Percentiles rank a stretch among this genome's conserved stretches.
Conservation (phyloP, 1,140 invertebrate genomes). For the Phymastichus coffea region DNA sequence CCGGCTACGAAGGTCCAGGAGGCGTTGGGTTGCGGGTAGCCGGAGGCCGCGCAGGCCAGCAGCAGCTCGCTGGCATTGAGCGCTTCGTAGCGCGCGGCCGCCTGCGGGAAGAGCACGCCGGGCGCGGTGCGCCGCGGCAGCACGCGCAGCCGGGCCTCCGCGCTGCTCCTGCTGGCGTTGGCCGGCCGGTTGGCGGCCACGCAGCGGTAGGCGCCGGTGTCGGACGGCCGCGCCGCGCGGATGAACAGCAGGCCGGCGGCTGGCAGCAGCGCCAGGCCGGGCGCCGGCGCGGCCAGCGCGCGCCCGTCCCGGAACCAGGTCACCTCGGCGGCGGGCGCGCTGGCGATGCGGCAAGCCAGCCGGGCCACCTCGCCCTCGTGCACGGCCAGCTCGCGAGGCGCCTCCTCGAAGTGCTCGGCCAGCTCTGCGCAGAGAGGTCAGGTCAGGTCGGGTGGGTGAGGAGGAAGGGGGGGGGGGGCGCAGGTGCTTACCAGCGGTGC, state of each 20-base stretch:
- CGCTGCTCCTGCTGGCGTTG: slow-evolving; percentile 57
- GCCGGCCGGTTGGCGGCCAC: slow-evolving; percentile 52
- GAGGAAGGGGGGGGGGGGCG: neutral
- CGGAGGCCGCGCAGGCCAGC: slow-evolving; percentile 62
- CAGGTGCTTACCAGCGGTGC: slow-evolving; percentile 43
- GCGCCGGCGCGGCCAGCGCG: neutral
- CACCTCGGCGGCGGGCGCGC: slow-evolving; percentile 57
- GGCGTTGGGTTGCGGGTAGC: slow-evolving; percentile 56
- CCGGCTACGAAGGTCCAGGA: slow-evolving; percentile 59
- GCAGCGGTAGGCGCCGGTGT: slow-evolving; percentile 38
- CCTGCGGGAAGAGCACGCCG: slow-evolving; percentile 38
- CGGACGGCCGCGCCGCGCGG: neutral
- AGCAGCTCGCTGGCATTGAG: slow-evolving; percentile 49
- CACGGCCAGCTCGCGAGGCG: slow-evolving; percentile 51
- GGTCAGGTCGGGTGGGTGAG: no score
- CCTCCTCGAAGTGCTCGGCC: slow-evolving; percentile 53
- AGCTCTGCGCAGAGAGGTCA: slow-evolving; percentile 47
- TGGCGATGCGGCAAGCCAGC: slow-evolving; percentile 60
- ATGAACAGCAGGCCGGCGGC: neutral
- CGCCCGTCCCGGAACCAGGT: slow-evolving; percentile 58
- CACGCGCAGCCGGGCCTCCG: slow-evolving; percentile 55
- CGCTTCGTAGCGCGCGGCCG: slow-evolving; percentile 44
- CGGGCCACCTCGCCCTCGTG: slow-evolving; percentile 56
- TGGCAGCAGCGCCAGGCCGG: slow-evolving; percentile 33
- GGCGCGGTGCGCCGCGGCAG: slow-evolving; percentile 14